Base-by-base conservation (phyloP, 2,113 vertebrate genomes). In the Aptenodytes patagonicus region DNA sequence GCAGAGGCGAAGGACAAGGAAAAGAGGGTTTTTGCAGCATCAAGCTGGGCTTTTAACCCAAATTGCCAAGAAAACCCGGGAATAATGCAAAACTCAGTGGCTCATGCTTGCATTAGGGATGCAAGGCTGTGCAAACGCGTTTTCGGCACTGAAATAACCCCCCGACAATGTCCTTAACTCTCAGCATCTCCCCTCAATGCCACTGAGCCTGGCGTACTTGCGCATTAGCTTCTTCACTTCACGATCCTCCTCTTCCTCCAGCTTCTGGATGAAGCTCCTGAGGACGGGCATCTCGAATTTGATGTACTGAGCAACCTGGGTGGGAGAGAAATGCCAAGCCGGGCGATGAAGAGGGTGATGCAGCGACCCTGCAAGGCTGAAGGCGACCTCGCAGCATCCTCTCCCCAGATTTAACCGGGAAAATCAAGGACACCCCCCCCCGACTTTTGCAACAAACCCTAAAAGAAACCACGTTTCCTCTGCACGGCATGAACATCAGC, bases 271-370 rank as follows among this genome's bases (percentile, higher is more conserved):
- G 96, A 99, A 99, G 97, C 99, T 99, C 97, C 98, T 98, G 92
- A 99, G 98, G 49, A 99, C 99, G 0, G 99, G 99, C 99, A 99
- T 99, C 98, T 99, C 99, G 16, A 99, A 99, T 95, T 99, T 99
- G 87, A 99, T 99, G 91, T 99, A 99, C 97, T 99, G 99, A 34
- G 99, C 99, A 72, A 99, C 99, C 99, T 99, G 91, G 73, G 92
- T 7, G 40, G 58, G 68, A 51, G 28, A 52, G 38, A 55, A 66
- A 32, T 2, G 8, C 47, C 47, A 19, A 17, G 25, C 2, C 1
- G 10, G 61, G 52, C 1, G 32, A 25, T 25, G 73, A 54, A 14
- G 28, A 42, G 26, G 31, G 18, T 0, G 11, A 42, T 4, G 87
- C 29, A 11, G 29, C 2, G 0, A 28, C 6, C 17, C 24, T 0